Evolutionary conservation across 2,113 vertebrate genomes (phyloP).

Genomic region (Climacteris rufus): DNA sequence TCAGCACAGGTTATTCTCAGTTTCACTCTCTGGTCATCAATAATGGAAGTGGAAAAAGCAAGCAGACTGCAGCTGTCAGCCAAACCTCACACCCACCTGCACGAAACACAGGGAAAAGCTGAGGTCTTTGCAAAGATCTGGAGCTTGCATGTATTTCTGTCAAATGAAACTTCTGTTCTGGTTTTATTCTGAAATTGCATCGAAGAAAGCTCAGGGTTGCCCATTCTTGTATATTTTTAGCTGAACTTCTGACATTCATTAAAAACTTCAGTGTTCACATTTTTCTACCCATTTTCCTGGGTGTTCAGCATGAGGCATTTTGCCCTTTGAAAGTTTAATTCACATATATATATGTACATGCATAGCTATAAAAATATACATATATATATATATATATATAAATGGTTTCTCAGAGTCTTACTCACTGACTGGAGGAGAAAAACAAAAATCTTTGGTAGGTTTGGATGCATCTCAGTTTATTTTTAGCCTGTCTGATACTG

Average conservation of each 20-base stretch:
- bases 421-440: neutral
- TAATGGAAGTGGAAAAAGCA: neutral
- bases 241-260: neutral
- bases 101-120: neutral
- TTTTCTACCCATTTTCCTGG: neutral
- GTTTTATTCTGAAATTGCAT: neutral
- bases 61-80: neutral
- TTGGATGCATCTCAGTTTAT: constrained; percentile 15
- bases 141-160: neutral
- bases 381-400: neutral
- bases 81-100: neutral
- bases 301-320: neutral
- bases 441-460: neutral
- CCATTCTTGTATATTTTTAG: neutral
- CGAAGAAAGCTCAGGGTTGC: neutral
- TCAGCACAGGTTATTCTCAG: neutral
- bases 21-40: neutral
- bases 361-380: neutral
- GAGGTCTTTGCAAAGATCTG: neutral
- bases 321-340: neutral
- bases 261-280: neutral
- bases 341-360: neutral
- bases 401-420: neutral
- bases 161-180: neutral
- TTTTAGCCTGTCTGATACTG: constrained; percentile 34